phyloP scores from a whole-genome alignment of 2,113 vertebrate species.

The Petroica traversi region DNA sequence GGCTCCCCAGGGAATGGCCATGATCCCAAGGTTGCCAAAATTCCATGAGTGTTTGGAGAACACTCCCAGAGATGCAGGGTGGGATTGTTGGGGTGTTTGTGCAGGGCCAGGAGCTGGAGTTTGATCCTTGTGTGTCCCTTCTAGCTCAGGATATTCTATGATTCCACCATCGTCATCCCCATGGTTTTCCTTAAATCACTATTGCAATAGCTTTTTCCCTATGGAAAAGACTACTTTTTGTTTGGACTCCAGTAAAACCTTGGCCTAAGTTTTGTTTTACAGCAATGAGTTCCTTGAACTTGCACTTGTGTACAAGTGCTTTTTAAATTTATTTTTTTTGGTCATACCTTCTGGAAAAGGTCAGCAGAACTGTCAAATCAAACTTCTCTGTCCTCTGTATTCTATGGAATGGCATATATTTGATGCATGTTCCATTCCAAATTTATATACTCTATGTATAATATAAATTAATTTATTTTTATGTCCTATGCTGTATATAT shows the following conservation, averaged over 20 bases:
- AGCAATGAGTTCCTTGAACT: neutral
- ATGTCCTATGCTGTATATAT: neutral
- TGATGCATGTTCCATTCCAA: neutral
- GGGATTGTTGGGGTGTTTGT: neutral
- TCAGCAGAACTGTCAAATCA: accelerated
- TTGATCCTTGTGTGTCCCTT: neutral
- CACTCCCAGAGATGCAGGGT: accelerated
- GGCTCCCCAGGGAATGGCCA: neutral
- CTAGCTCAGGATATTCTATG: neutral
- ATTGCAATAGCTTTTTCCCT: accelerated
- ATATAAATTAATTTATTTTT: neutral
- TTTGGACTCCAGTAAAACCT: neutral
- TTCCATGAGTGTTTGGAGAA: accelerated
- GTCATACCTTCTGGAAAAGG: neutral
- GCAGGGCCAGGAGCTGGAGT: neutral
- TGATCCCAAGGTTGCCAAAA: accelerated
- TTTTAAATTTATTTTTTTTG: neutral
- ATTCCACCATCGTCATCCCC: accelerated
- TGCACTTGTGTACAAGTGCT: accelerated
- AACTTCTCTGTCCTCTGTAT: neutral
- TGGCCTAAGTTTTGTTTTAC: neutral
- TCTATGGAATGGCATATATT: neutral
- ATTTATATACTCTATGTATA: neutral
- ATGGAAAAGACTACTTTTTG: neutral
- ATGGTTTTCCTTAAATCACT: neutral